These are phyloP conservation scores for Phrynocephalus versicolor DNA, from an alignment of 2,113 vertebrate species.

Conservation along the genomic window DNA sequence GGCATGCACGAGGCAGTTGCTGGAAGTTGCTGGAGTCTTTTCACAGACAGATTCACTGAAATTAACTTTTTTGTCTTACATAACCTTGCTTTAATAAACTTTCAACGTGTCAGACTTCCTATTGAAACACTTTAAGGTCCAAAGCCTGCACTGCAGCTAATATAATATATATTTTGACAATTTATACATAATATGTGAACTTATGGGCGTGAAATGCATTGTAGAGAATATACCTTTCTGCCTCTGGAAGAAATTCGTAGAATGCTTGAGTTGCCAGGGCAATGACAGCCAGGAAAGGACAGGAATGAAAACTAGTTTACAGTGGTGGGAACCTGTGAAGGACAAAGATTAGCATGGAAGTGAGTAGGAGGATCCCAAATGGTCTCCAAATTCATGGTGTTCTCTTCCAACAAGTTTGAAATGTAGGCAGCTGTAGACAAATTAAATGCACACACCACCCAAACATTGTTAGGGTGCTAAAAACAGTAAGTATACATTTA, in stretches of 20 bases:
- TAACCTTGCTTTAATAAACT: slow-evolving; percentile 51
- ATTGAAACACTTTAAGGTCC: slow-evolving; percentile 32
- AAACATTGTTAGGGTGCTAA: too few relatives aligned
- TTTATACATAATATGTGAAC: slow-evolving; percentile 39
- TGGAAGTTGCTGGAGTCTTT: slow-evolving; percentile 24
- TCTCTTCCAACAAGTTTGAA: not conserved
- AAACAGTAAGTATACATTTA: too few relatives aligned
- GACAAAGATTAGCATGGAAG: not conserved
- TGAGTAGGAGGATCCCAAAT: not conserved
- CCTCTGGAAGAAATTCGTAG: slow-evolving; percentile 38
- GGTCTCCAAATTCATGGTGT: not conserved
- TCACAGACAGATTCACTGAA: slow-evolving; percentile 17
- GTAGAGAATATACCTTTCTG: slow-evolving; percentile 33
- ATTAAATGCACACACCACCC: not conserved
- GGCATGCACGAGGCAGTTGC: not conserved
- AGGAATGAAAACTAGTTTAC: slow-evolving; percentile 38
- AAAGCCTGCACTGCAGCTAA: slow-evolving; percentile 24
- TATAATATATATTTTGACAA: slow-evolving; percentile 42
- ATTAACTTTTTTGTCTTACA: slow-evolving; percentile 42
- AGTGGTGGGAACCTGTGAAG: slow-evolving; percentile 23
- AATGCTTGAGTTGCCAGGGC: slow-evolving; percentile 53
- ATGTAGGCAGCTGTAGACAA: not conserved
- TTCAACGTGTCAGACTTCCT: slow-evolving; percentile 42
- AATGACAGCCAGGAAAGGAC: slow-evolving; percentile 28
- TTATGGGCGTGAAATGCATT: slow-evolving; percentile 39